Evolutionary conservation across 2,888 invertebrate genomes (phyloP).

Genomic region (Sipha maydis): DNA sequence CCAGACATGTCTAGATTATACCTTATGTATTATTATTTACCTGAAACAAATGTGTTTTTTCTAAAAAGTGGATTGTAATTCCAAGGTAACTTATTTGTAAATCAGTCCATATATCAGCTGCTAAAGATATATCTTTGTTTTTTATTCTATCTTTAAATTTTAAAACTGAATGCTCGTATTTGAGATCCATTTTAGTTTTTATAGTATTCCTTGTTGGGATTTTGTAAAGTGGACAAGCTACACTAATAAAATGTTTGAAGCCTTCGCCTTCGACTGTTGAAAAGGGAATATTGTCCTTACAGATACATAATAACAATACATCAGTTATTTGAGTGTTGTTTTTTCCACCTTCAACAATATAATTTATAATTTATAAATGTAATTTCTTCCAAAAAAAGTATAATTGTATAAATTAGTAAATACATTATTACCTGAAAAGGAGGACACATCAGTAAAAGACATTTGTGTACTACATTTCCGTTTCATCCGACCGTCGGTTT

Average conservation of each 20-base stretch:
- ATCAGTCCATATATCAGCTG: background rate
- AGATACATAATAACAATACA: background rate
- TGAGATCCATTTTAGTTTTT: background rate
- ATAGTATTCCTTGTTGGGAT: background rate
- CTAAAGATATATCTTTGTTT: too few species aligned
- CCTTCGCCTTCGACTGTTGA: background rate
- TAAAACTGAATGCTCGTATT: background rate
- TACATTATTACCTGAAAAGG: too few species aligned
- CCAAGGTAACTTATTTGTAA: background rate
- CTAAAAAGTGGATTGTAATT: conserved; percentile 1
- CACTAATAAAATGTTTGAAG: background rate
- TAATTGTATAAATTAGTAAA: too few species aligned
- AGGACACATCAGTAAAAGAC: too few species aligned
- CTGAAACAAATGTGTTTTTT: background rate
- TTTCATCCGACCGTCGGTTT: too few species aligned
- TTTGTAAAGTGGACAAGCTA: background rate
- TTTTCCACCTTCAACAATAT: background rate
- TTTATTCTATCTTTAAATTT: background rate
- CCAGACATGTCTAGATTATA: too few species aligned
- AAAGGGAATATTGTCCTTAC: background rate
- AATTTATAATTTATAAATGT: too few species aligned
- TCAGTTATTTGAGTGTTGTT: background rate
- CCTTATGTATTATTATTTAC: background rate
- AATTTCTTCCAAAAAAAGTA: too few species aligned
- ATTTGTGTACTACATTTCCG: too few species aligned